Percentiles rank a stretch among this genome's conserved stretches.
These are phyloP conservation scores for Noctua pronuba DNA, from an alignment of 2,888 invertebrate species.

Conservation along the genomic window DNA sequence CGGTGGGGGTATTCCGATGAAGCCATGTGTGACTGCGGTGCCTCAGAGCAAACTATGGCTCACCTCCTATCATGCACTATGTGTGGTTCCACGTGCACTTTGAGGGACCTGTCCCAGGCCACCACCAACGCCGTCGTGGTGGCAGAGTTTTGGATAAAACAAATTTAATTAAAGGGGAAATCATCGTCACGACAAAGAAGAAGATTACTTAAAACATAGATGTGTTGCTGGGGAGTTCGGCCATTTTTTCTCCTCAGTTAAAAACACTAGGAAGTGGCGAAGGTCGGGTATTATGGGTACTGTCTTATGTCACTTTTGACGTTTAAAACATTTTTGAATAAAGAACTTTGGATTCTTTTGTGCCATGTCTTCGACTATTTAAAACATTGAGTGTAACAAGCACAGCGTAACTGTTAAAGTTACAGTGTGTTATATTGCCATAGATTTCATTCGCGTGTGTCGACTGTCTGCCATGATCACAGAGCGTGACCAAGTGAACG, in stretches of 20 bases:
- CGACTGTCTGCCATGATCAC: constrained; percentile 32
- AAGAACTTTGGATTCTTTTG: not conserved
- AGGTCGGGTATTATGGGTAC: not conserved
- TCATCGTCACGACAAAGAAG: too few relatives aligned
- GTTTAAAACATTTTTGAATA: not conserved
- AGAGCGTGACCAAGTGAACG: constrained; percentile 63
- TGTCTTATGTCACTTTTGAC: not conserved
- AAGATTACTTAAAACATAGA: not conserved
- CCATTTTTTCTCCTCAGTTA: not conserved
- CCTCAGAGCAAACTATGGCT: too few relatives aligned
- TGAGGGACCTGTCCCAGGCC: too few relatives aligned
- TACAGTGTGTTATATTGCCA: constrained; percentile 45
- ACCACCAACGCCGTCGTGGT: too few relatives aligned
- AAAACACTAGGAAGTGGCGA: not conserved
- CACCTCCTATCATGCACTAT: too few relatives aligned
- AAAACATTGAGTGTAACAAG: not conserved
- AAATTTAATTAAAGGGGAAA: too few relatives aligned
- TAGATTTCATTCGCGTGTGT: constrained; percentile 55
- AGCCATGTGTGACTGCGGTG: too few relatives aligned
- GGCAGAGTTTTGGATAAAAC: too few relatives aligned
- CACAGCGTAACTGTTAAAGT: not conserved
- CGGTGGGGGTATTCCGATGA: too few relatives aligned
- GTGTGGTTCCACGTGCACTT: too few relatives aligned
- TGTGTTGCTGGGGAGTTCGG: not conserved
- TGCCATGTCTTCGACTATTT: not conserved